Percentiles rank a stretch among this genome's conserved stretches.
Evolutionary conservation across 1,140 invertebrate species (phyloP).

Genomic region (Aricia agestis): DNA sequence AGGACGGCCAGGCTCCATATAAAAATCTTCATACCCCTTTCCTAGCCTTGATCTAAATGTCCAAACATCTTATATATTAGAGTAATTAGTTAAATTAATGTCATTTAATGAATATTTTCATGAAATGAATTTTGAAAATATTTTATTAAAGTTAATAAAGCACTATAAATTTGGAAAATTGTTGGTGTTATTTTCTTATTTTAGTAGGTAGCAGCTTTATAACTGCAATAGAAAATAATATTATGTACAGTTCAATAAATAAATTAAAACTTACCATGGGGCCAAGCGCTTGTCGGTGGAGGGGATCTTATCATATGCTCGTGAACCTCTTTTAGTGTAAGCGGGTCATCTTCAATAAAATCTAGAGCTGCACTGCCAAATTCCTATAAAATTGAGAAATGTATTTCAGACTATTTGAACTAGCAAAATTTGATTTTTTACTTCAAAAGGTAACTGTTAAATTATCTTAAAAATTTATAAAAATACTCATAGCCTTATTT

Average conservation of each 20-base stretch:
- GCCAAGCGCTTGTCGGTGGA: slow-evolving; percentile 84
- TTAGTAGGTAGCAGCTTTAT: not conserved
- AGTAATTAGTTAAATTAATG: not conserved
- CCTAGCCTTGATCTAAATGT: not conserved
- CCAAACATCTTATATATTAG: not conserved
- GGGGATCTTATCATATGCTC: slow-evolving; percentile 89
- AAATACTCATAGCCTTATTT: too few species aligned
- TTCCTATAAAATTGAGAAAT: slow-evolving; percentile 74
- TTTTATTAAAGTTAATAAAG: not conserved
- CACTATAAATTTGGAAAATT: not conserved
- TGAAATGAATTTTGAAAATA: not conserved
- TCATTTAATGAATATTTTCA: too few species aligned
- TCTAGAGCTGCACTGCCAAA: slow-evolving; percentile 79
- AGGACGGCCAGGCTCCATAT: too few species aligned
- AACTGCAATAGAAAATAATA: too few species aligned
- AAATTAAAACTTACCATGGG: slow-evolving; percentile 63
- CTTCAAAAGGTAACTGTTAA: too few species aligned
- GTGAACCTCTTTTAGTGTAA: slow-evolving; percentile 86
- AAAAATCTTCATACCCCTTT: too few species aligned
- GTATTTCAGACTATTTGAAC: slow-evolving; percentile 16
- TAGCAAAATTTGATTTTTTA: too few species aligned
- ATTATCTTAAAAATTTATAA: too few species aligned
- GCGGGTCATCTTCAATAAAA: slow-evolving; percentile 79
- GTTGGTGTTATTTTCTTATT: not conserved
- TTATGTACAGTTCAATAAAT: too few species aligned